These are phyloP conservation scores for Stylophora pistillata DNA, from an alignment of 64 coral and sea anemone genomes.

Conservation along the genomic window DNA sequence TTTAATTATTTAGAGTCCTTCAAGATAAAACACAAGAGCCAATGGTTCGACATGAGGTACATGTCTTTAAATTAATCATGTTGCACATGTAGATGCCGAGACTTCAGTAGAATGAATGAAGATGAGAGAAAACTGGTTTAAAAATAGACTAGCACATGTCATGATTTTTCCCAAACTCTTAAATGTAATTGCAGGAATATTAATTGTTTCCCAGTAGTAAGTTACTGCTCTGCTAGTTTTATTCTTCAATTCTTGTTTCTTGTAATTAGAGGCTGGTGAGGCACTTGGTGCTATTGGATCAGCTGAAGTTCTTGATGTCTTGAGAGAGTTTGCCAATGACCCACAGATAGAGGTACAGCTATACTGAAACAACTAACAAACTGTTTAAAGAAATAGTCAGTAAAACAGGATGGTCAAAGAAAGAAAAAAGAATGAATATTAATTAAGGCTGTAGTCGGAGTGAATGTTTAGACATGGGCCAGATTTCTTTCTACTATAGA, in stretches of 20 bases:
- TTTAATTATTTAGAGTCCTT: conserved; percentile 55
- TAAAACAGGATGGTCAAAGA: background rate
- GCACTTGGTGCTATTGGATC: conserved; percentile 91
- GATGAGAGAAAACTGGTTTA: background rate
- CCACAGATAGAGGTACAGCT: conserved; percentile 69
- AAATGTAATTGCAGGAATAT: no score
- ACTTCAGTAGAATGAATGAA: background rate
- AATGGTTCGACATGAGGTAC: conserved; percentile 97
- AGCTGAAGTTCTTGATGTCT: conserved; percentile 62
- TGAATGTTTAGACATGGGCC: no score
- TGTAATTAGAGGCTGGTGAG: conserved; percentile 79
- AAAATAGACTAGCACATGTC: background rate
- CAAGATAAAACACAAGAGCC: conserved; percentile 83
- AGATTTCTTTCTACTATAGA: no score
- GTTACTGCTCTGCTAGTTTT: background rate
- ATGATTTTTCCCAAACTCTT: background rate
- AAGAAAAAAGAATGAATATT: no score
- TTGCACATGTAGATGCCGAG: no score
- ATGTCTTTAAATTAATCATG: background rate
- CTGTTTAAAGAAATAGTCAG: no score
- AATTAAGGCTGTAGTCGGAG: no score
- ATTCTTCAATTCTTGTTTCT: background rate
- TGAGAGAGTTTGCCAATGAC: conserved; percentile 71
- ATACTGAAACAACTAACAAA: background rate
- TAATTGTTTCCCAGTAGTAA: background rate